Evolutionary conservation across 2,797 vertebrate species (phyloP), one percentile per base, ranked within the genome.

Genomic region (Tragelaphus eurycerus): DNA sequence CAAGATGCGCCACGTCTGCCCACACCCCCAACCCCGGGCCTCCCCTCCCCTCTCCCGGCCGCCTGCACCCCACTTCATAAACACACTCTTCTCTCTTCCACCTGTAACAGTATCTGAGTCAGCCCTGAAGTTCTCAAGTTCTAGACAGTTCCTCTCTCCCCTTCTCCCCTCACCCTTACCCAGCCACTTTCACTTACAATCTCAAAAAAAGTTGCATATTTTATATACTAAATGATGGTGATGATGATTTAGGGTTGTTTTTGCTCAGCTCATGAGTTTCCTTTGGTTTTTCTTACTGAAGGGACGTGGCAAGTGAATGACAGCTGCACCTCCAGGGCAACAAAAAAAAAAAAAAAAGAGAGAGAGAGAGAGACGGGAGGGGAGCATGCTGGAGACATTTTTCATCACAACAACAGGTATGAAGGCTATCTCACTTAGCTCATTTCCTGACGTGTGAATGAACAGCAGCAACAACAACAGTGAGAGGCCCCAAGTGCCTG

Each of bases 401-500:
- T 50, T 50, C 46, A 86, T 46, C 84, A 52, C 12, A 57, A 62
- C n/a, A 86, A 55, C 0, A 46, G 64, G 57, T 55, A 43, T 74
- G 64, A 85, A 62, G 67, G 89, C 25, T 9, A 88, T 15, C 19
- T 71, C 46, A 59, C 52, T 43, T 15, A 54, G 78, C 54, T 93
- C 76, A 88, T 74, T 84, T 89, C 79, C 94, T 78, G 38, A 38
- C 29, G 19, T 84, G 23, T 89, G 54, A 81, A 82, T 64, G 38
- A 54, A 78, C 46, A 88, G 46, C 4, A 92, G n/a, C 71, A 60
- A n/a, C 15, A 57, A 43, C 15, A 62, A 38, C 15, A 17, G 11
- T 38, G 31, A 91, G 43, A 59, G 25, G 78, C 48, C 67, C 14
- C 52, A 55, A 15, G 52, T 34, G 31, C n/a, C 52, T 0, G 13